These are phyloP conservation scores for Caenorhabditis sp. DNA, from an alignment of 2,888 invertebrate genomes.

Conservation along the genomic window DNA sequence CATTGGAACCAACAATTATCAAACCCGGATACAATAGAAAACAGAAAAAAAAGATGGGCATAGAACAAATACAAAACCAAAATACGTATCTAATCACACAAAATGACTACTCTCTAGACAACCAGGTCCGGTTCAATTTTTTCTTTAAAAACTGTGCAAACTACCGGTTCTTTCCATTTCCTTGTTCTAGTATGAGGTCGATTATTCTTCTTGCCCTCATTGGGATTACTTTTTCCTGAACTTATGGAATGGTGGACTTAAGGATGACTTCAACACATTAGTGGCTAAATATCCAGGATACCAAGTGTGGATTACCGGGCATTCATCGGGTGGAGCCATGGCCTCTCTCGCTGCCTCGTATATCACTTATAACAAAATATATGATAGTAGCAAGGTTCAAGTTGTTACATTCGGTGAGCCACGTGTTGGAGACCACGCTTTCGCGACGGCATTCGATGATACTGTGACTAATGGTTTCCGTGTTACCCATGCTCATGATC, in stretches of 20 bases:
- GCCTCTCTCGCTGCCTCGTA: conserved; percentile 55
- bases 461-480: conserved; percentile 48
- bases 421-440: conserved; percentile 53
- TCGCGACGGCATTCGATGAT: conserved; percentile 49
- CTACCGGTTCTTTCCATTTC: too few relatives aligned
- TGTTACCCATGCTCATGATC: conserved; percentile 52
- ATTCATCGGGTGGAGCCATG: conserved; percentile 59
- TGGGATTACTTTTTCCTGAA: conserved; percentile 44
- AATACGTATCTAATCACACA: too few relatives aligned
- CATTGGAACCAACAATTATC: too few relatives aligned
- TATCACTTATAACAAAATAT: conserved; percentile 47
- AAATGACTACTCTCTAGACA: too few relatives aligned
- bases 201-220: conserved; percentile 8
- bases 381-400: conserved; percentile 32
- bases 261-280: conserved; percentile 46
- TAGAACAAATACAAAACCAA: too few relatives aligned
- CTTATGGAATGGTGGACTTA: conserved; percentile 52
- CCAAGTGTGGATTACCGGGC: conserved; percentile 53
- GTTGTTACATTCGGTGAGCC: conserved; percentile 61
- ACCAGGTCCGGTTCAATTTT: too few relatives aligned
- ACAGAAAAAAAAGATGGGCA: too few relatives aligned
- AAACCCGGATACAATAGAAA: too few relatives aligned
- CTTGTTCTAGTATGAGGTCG: conserved; percentile 29
- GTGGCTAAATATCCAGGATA: conserved; percentile 50
- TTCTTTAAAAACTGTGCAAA: too few relatives aligned